Evolutionary conservation across 1,140 invertebrate genomes (phyloP), one percentile per base, ranked within the genome.

Genomic region (Meloidogyne exigua): DNA sequence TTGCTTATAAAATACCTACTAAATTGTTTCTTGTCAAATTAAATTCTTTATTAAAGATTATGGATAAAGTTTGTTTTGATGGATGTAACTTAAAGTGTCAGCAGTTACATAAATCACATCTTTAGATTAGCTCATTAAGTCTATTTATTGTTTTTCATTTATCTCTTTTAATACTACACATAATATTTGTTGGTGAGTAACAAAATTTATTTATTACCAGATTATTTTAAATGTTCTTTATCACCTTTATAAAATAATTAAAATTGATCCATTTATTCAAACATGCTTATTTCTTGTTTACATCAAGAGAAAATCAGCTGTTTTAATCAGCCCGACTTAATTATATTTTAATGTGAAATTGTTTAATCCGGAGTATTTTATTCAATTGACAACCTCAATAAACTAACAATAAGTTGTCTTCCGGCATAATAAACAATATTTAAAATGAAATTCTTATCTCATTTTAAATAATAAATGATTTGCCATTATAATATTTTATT

Each of bases 101-200:
- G 18, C 15, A 57, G 49, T 57, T 57, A n/a, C n/a, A n/a, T 57
- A 3, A 57, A 4, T 57, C 9, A n/a, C 49, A 57, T 49, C 44
- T 44, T 12, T 2, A 49, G 49, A 57, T 18, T n/a, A 5, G 15
- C 18, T 49, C 44, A 49, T 49, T 49, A 57, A n/a, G 9, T n/a
- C n/a, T 57, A 57, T 57, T 57, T 57, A 57, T 57, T 57, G 49
- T 57, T 57, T 57, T 57, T n/a, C 49, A 57, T n/a, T 57, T 57
- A 18, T 57, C n/a, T n/a, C 49, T 57, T 57, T 57, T 57, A 32
- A 7, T 32, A n/a, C 49, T 57, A 15, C n/a, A n/a, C 49, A n/a
- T n/a, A 57, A 18, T 57, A 3, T 4, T 57, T n/a, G 5, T 39
- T 39, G 10, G 9, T 39, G 36, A 39, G 0, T 39, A 39, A 39